phyloP scores from a whole-genome alignment of 2,888 invertebrate genomes.

The Axea sp. region DNA sequence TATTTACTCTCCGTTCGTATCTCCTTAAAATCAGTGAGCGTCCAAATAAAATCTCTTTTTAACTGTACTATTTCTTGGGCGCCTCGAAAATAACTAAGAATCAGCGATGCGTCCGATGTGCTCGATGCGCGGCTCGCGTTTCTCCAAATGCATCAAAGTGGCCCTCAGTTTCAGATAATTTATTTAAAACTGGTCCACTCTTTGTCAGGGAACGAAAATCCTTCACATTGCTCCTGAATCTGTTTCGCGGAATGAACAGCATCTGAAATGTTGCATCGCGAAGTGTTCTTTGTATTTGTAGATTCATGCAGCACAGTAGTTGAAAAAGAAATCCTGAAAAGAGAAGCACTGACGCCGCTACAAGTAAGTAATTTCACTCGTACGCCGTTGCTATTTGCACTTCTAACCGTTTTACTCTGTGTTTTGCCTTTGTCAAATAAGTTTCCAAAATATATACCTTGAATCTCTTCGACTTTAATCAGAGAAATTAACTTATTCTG shows the following conservation, averaged over 20 bases:
- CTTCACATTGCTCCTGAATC: slow-evolving; percentile 22
- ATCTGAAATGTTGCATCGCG: slow-evolving; percentile 40
- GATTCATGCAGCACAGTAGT: slow-evolving; percentile 19
- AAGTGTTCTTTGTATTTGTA: slow-evolving; percentile 46
- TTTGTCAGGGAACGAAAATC: slow-evolving; percentile 34
- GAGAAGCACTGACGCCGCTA: slow-evolving; percentile 38
- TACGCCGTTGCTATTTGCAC: slow-evolving; percentile 41
- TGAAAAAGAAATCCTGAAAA: slow-evolving; percentile 41
- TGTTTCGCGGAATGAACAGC: slow-evolving; percentile 29
- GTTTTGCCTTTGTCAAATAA: slow-evolving; percentile 44
- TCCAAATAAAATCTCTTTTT: slow-evolving; percentile 41
- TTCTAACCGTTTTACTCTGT: slow-evolving; percentile 28
- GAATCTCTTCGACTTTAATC: slow-evolving; percentile 31
- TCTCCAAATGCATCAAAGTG: slow-evolving; percentile 32
- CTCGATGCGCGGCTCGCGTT: slow-evolving; percentile 14
- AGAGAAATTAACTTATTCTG: slow-evolving; percentile 30
- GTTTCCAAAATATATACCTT: slow-evolving; percentile 31
- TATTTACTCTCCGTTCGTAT: slow-evolving; percentile 50
- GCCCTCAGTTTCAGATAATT: slow-evolving; percentile 55
- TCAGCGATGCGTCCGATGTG: slow-evolving; percentile 13
- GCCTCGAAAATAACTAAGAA: slow-evolving; percentile 50
- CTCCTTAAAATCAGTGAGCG: slow-evolving; percentile 24
- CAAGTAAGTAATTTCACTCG: slow-evolving; percentile 49
- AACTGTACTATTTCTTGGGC: slow-evolving; percentile 6
- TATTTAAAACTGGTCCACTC: slow-evolving; percentile 59